phyloP scores from a whole-genome alignment of 2,797 vertebrate species.

The Botia kubotai region DNA sequence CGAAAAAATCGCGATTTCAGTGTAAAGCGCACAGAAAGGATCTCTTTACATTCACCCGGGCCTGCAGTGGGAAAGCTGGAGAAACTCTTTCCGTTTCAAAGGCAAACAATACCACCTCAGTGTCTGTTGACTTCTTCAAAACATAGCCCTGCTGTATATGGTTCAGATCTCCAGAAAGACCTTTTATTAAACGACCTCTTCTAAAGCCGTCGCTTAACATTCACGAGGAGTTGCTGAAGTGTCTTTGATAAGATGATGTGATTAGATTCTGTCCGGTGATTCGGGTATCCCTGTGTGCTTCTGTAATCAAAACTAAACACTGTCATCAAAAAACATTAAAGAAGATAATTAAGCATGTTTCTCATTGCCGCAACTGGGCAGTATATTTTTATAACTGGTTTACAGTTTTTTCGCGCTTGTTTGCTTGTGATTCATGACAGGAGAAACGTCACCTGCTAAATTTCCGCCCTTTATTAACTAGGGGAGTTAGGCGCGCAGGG shows the following conservation, averaged over 20 bases:
- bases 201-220: conserved; percentile 52
- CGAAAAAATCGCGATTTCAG: conserved; percentile 93
- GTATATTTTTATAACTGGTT: not conserved
- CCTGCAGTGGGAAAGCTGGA: conserved; percentile 87
- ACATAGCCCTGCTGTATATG: conserved; percentile 49
- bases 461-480: conserved; percentile 89
- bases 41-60: conserved; percentile 89
- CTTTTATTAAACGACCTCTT: conserved; percentile 58
- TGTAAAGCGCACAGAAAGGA: conserved; percentile 89
- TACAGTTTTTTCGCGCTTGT: conserved; percentile 65
- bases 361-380: not conserved
- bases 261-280: conserved; percentile 21
- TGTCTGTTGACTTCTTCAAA: conserved; percentile 70
- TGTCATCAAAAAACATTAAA: not conserved
- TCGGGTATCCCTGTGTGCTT: conserved; percentile 7
- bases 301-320: too few species aligned
- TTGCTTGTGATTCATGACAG: conserved; percentile 76
- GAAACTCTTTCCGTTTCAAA: conserved; percentile 88
- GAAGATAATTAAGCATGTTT: not conserved
- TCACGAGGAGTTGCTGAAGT: conserved; percentile 36
- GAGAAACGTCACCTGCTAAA: conserved; percentile 90
- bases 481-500: conserved; percentile 80
- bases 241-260: conserved; percentile 40
- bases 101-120: conserved; percentile 85
- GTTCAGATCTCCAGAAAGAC: conserved; percentile 51